A percentile compares a stretch with the other conserved stretches of the same genome.
Conservation (phyloP, 2,113 vertebrate species). For the Forbesichthys agassizii region DNA sequence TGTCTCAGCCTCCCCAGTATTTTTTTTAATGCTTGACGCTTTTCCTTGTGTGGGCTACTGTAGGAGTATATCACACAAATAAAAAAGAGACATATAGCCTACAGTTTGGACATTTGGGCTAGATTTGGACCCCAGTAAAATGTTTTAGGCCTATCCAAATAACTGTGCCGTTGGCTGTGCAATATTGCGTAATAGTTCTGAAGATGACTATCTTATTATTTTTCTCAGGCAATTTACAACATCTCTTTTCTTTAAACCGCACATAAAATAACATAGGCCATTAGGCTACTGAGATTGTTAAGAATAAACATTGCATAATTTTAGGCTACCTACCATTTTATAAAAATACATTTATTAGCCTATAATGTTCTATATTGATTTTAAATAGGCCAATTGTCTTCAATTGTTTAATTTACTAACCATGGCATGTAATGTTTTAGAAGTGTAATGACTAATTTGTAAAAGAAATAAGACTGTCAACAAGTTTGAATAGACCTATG, state of each 20-base stretch:
- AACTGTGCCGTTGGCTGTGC: too few species aligned
- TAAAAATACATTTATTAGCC: not conserved
- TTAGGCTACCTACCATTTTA: not conserved
- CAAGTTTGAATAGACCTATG: not conserved
- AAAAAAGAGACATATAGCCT: too few species aligned
- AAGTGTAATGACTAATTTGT: not conserved
- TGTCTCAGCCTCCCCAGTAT: not conserved
- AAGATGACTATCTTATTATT: not conserved
- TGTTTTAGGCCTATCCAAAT: too few species aligned
- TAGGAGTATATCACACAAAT: too few species aligned
- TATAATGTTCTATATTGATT: too few species aligned
- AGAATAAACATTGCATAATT: not conserved
- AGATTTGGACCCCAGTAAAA: too few species aligned
- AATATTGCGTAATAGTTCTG: too few species aligned
- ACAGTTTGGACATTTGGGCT: too few species aligned
- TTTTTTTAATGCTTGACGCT: too few species aligned
- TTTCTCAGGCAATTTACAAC: not conserved
- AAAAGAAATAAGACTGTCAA: not conserved
- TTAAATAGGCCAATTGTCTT: too few species aligned
- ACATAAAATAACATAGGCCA: not conserved
- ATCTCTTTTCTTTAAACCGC: not conserved
- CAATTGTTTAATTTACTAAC: too few species aligned
- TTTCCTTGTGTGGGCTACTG: too few species aligned
- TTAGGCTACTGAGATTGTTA: not conserved
- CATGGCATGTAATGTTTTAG: slow-evolving; percentile 16